Conservation (phyloP, 2,797 vertebrate genomes). For the Molossus molossus region DNA sequence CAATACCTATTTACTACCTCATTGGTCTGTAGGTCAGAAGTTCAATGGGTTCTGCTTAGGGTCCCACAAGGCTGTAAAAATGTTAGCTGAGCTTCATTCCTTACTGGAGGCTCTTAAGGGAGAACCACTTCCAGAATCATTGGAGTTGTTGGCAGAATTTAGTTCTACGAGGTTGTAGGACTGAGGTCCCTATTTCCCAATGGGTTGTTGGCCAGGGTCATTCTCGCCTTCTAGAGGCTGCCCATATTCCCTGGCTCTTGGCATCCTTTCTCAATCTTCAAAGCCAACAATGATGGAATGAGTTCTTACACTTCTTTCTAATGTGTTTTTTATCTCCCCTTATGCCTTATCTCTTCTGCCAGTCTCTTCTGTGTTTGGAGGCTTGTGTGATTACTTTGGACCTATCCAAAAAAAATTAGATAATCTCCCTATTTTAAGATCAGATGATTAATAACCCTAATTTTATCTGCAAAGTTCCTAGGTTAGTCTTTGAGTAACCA, state of each 20-base stretch:
- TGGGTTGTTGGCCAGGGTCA: too few species aligned
- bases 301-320: background rate
- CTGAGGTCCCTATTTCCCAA: too few species aligned
- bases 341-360: background rate
- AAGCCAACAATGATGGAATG: background rate
- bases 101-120: background rate
- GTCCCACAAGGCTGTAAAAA: background rate
- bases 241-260: background rate
- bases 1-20: background rate
- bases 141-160: background rate
- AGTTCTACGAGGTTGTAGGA: too few species aligned
- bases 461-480: background rate
- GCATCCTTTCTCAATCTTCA: background rate
- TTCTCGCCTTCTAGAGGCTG: too few species aligned
- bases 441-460: background rate
- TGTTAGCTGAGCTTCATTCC: background rate
- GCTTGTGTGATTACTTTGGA: too few species aligned
- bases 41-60: background rate
- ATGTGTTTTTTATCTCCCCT: background rate
- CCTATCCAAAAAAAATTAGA: too few species aligned
- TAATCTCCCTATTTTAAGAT: too few species aligned
- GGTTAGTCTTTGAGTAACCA: background rate
- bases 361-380: background rate
- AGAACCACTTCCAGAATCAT: background rate
- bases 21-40: background rate